Base-by-base conservation (phyloP, 2,888 invertebrate species). In the Scotopteryx bipunctaria region DNA sequence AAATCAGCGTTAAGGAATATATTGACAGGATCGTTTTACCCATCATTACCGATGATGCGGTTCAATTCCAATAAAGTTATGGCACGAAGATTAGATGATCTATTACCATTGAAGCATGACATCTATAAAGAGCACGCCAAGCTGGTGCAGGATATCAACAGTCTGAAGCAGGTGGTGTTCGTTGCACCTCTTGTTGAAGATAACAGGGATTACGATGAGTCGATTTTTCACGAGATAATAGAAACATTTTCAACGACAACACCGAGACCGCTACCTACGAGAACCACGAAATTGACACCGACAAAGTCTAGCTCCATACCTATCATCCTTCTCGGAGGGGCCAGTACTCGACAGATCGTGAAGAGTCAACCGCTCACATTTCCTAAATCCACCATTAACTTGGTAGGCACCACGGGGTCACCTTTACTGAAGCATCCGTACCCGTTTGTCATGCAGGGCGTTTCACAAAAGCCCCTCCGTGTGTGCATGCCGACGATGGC, bases 61-160 rank as follows among this genome's bases (percentile, higher is more conserved):
- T 48, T 64, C 38, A 66, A 71, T 46, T 47, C 67, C 38, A 61
- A 73, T 55, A 59, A 71, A 60, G 58, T 50, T 17, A 33, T 52
- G 23, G 29, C 49, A 9, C 53, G 60, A 31, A 57, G 64, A 47
- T 40, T 56, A 25, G 58, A 63, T 36, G 40, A 50, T 15, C 36
- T 59, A 14, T 38, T 76, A 5, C 70, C 76, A 1, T 74, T 71
- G 23, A 66, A 69, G n/a, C 75, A 80, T 14, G 84, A 84, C 23
- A 76, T 86, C 2, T 75, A 84, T 4, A 87, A 81, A 55, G 89
- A 89, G 52, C 89, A 90, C 58, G 89, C 89, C 0, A 88, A 89
- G 63, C 69, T 90, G 14, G 89, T 90, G 3, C 88, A 86, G 54
- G 89, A 90, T 55, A 90, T 90, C 41, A 90, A 90, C 58, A 70